Conservation (phyloP, 2,888 invertebrate genomes). For the Tryphoninae sp. region DNA sequence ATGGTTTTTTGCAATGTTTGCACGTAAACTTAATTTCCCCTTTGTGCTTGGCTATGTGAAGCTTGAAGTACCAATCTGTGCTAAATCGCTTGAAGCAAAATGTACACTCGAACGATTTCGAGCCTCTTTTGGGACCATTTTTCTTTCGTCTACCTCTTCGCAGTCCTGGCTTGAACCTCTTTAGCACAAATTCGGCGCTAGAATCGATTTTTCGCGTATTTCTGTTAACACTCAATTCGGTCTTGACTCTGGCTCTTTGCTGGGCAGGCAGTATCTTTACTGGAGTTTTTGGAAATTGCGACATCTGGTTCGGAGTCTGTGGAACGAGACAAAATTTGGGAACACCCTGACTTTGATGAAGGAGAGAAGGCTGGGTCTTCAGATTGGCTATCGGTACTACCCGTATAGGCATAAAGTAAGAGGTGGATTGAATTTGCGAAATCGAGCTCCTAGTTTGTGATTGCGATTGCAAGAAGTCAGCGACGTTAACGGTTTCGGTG, state of each 20-base stretch:
- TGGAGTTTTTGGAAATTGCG: constrained; percentile 15
- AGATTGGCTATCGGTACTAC: constrained; percentile 77
- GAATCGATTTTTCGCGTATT: constrained; percentile 19
- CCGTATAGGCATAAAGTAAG: constrained; percentile 74
- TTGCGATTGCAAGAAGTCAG: constrained; percentile 52
- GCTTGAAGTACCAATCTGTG: constrained; percentile 78
- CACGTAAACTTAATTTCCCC: constrained; percentile 74
- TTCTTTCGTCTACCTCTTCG: constrained; percentile 60
- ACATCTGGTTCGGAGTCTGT: constrained; percentile 56
- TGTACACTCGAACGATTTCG: constrained; percentile 73
- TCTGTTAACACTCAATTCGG: neutral
- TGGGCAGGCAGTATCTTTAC: constrained; percentile 14
- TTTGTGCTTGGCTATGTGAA: constrained; percentile 76
- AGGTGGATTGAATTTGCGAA: constrained; percentile 68
- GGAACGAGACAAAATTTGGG: constrained; percentile 78
- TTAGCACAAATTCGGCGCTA: constrained; percentile 10
- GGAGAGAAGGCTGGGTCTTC: constrained; percentile 75
- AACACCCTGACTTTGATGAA: constrained; percentile 76
- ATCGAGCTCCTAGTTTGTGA: constrained; percentile 19
- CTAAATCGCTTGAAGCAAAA: constrained; percentile 76
- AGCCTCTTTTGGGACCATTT: constrained; percentile 49
- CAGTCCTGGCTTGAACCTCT: constrained; percentile 41
- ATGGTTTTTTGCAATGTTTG: constrained; percentile 72
- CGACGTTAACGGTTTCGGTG: constrained; percentile 37
- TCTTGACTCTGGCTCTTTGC: constrained; percentile 14